Base-by-base conservation (phyloP, 2,113 vertebrate genomes). In the Talpa occidentalis region DNA sequence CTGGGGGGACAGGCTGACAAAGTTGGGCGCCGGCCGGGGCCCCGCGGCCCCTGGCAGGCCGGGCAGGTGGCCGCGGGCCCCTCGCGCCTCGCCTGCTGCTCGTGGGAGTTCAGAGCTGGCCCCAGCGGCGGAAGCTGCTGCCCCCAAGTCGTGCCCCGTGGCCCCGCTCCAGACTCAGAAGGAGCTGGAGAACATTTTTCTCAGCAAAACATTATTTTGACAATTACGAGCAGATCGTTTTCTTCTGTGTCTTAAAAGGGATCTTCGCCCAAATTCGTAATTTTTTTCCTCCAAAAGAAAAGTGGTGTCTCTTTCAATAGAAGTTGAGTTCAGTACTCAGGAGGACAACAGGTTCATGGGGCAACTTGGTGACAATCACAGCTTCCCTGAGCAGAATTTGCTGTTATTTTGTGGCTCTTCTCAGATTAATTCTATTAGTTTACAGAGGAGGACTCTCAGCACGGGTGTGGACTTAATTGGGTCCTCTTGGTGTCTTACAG, bases 331-430 rank as follows among this genome's bases (percentile, higher is more conserved):
- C 69, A 49, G 6, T 87, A 19, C 60, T 37, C 6, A 82, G 94
- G 52, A 81, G 82, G 82, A 84, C 74, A 77, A 82, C 94, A 95
- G 93, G 95, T 97, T 94, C 94, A 6, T 24, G 85, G 94, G 88
- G 40, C 77, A 88, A n/a, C 64, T 93, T 44, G n/a, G 81, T 47
- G 91, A 90, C 78, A 70, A 24, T 73, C 90, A 56, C 17, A 84
- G 96, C 66, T 91, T 79, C 87, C 94, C 87, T 67, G 74, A 32
- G 92, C 87, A 80, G 24, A 60, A 37, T 93, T 89, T 95, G 54
- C 47, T 74, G 76, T 70, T 74, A 56, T 83, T 96, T 97, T 80
- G 60, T 92, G 87, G 14, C 83, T 74, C 80, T 86, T 85, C 85
- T 93, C n/a, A 67, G 35, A 42, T 19, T 88, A 42, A 32, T 90